Evolutionary conservation across 2,888 invertebrate species (phyloP), one percentile per base, ranked within the genome.

Genomic region (Heliconius ismenius): DNA sequence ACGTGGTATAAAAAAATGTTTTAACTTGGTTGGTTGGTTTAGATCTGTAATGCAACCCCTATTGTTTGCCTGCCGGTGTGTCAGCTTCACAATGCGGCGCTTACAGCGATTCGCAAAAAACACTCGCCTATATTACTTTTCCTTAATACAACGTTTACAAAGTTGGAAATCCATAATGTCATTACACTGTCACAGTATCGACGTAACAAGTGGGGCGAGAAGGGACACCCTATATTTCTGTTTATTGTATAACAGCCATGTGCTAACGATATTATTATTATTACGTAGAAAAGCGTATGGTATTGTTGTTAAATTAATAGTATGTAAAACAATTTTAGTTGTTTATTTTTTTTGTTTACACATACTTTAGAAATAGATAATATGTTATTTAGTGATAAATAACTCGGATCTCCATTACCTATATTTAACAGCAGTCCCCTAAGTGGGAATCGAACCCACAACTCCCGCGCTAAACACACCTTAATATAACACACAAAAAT

Each of bases 201-300:
- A 79, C 76, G 68, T 77, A 80, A 78, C 78, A 78, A 78, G 79
- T 80, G 79, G 78, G 76, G 78, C 72, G 63, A 75, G 62, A 78
- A 72, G 76, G 74, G 64, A 78, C 76, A 75, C 79, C 75, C 72
- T 69, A 63, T 74, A 76, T 63, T 39, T 76, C 65, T 68, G 63
- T 24, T 76, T 65, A 69, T 76, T 78, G 64, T 69, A 69, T 78
- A 79, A 76, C 73, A 74, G 72, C 32, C 28, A 62, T 43, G 67
- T 43, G 36, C 15, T 43, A 36, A 36, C 58, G 28, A 62, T 58
- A 26, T 64, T 77, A 70, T 72, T 77, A n/a, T 69, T 70, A n/a
- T 69, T 70, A 24, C 7, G 1, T 26, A 13, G n/a, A 60, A 28
- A 62, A 7, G 6, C 2, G 6, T 28, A 21, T 21, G 1, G 26